These are phyloP conservation scores for Polietes domitor DNA, from an alignment of 2,888 invertebrate genomes.

Conservation along the genomic window DNA sequence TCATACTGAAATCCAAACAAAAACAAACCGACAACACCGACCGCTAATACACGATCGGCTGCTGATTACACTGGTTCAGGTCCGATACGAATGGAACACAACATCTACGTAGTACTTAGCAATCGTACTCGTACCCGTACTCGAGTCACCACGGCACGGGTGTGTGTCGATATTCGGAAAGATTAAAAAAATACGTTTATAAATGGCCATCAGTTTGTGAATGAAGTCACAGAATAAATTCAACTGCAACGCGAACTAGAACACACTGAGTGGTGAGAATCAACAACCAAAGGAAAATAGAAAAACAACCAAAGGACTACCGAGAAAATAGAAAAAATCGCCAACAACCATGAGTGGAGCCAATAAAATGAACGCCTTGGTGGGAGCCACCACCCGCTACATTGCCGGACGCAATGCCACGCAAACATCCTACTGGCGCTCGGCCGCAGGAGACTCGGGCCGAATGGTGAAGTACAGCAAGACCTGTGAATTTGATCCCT, in stretches of 20 bases:
- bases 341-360: slow-evolving; percentile 71
- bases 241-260: slow-evolving; percentile 59
- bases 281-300: slow-evolving; percentile 6
- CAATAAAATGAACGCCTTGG: slow-evolving; percentile 82
- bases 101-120: not conserved
- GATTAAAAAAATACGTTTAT: slow-evolving; percentile 44
- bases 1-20: no score
- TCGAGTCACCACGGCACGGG: not conserved
- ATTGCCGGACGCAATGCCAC: slow-evolving; percentile 88
- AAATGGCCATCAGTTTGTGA: slow-evolving; percentile 44
- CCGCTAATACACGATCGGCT: not conserved
- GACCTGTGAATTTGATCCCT: slow-evolving; percentile 83
- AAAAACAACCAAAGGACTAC: no score
- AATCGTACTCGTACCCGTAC: not conserved
- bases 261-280: slow-evolving; percentile 18
- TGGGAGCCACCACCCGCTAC: slow-evolving; percentile 87
- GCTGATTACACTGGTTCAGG: not conserved
- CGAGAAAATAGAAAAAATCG: not conserved
- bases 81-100: not conserved
- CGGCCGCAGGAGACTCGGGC: slow-evolving; percentile 81
- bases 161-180: not conserved
- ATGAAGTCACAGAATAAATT: slow-evolving; percentile 52
- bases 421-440: slow-evolving; percentile 89
- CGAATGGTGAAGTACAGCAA: slow-evolving; percentile 83
- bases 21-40: no score